A percentile compares a stretch with the other conserved stretches of the same genome.
Conservation (phyloP, 2,797 vertebrate genomes). For the Sphenopsis melanotis region DNA sequence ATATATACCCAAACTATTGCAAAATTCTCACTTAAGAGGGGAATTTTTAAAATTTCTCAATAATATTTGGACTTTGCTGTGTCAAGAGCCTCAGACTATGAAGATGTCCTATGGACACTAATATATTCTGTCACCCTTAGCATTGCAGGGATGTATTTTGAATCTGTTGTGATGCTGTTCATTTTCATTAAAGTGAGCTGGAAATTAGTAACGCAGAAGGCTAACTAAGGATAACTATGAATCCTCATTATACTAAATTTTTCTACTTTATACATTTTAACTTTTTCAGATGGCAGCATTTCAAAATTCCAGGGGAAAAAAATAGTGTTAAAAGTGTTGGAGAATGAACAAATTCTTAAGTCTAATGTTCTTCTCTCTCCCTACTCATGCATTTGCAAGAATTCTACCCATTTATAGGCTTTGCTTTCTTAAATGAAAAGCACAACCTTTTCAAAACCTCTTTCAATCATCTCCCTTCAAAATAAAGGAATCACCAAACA, state of each 20-base stretch:
- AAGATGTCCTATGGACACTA: not conserved
- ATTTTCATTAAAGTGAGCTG: not conserved
- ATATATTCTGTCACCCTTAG: not conserved
- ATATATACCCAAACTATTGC: not conserved
- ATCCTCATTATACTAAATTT: not conserved
- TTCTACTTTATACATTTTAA: not conserved
- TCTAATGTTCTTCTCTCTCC: not conserved
- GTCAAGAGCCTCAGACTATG: not conserved
- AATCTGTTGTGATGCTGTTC: not conserved
- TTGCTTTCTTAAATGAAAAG: not conserved
- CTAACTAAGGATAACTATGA: not conserved
- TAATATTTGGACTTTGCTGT: not conserved
- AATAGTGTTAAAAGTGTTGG: not conserved
- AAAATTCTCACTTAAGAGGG: not conserved
- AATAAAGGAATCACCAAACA: not conserved
- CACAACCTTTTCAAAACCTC: not conserved
- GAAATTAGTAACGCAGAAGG: not conserved
- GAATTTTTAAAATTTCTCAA: not conserved
- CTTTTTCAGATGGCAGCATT: not conserved
- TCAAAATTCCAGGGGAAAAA: not conserved
- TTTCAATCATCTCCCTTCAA: not conserved
- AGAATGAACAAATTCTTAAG: not conserved
- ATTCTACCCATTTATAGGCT: not conserved
- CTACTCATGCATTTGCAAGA: not conserved
- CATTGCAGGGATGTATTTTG: not conserved